These are phyloP conservation scores for Galago senegalensis DNA, from an alignment of 2,797 vertebrate species.

Conservation along the genomic window DNA sequence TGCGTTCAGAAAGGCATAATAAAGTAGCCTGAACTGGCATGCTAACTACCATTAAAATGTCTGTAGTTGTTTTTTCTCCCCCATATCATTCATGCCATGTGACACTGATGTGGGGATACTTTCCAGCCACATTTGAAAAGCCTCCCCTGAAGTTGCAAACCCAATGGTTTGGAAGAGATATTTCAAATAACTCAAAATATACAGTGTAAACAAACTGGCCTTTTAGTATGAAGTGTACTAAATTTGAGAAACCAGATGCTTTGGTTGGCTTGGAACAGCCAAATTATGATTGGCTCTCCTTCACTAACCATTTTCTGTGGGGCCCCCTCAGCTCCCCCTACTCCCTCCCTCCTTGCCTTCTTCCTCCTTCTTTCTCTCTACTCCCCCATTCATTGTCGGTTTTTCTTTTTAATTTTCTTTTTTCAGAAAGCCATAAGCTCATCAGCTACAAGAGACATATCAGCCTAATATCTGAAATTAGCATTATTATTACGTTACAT, in stretches of 20 bases:
- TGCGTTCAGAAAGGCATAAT: constrained; percentile 50
- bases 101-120: constrained; percentile 72
- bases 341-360: not conserved
- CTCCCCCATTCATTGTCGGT: not conserved
- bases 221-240: constrained; percentile 83
- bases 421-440: constrained; percentile 50
- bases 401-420: not conserved
- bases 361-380: not conserved
- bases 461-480: constrained; percentile 62
- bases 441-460: not conserved
- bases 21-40: constrained; percentile 25
- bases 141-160: constrained; percentile 79
- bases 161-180: constrained; percentile 82
- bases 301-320: constrained; percentile 79
- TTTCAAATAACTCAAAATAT: constrained; percentile 85
- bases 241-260: constrained; percentile 84
- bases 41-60: constrained; percentile 38
- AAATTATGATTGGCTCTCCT: constrained; percentile 80
- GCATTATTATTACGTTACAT: constrained; percentile 52
- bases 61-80: constrained; percentile 45
- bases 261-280: constrained; percentile 77
- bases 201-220: constrained; percentile 81
- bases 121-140: constrained; percentile 81
- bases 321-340: not conserved
- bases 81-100: constrained; percentile 66